A percentile compares a stretch with the other conserved stretches of the same genome.
Conservation (phyloP, 2,113 vertebrate species). For the Myocastor coypus region DNA sequence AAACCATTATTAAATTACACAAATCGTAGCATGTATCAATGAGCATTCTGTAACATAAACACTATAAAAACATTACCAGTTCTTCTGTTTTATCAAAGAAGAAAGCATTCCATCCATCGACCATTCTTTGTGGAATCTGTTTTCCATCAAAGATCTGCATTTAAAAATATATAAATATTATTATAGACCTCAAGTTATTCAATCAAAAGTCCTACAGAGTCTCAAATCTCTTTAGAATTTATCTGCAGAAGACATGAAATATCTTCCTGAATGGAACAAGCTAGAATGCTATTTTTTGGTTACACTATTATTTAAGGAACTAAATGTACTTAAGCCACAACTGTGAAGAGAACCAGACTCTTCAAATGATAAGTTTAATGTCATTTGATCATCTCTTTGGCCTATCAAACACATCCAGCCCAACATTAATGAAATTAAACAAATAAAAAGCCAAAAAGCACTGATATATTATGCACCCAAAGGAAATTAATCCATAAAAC, state of each 20-base stretch:
- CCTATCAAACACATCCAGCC: constrained; percentile 33
- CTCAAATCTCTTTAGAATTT: constrained; percentile 57
- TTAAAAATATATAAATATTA: constrained; percentile 75
- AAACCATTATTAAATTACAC: constrained; percentile 14
- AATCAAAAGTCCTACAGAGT: constrained; percentile 14
- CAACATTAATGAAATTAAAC: constrained; percentile 63
- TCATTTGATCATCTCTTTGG: neutral
- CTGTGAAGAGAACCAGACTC: constrained; percentile 7
- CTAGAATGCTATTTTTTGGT: constrained; percentile 31
- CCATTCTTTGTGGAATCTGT: constrained; percentile 94
- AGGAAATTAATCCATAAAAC: constrained; percentile 20
- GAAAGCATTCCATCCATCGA: constrained; percentile 99
- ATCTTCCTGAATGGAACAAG: constrained; percentile 41
- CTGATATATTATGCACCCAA: neutral
- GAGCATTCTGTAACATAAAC: constrained; percentile 52
- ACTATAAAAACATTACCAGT: constrained; percentile 89
- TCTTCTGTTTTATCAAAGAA: constrained; percentile 96
- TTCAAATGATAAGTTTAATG: constrained; percentile 5
- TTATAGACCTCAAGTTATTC: constrained; percentile 59
- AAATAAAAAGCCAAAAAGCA: constrained; percentile 55
- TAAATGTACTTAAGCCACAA: neutral
- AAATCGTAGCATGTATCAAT: constrained; percentile 34
- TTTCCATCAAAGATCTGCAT: constrained; percentile 95
- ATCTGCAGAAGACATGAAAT: constrained; percentile 24
- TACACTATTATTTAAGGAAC: constrained; percentile 33